Conservation (phyloP, 2,113 vertebrate species). For the Onychostruthus taczanowskii region DNA sequence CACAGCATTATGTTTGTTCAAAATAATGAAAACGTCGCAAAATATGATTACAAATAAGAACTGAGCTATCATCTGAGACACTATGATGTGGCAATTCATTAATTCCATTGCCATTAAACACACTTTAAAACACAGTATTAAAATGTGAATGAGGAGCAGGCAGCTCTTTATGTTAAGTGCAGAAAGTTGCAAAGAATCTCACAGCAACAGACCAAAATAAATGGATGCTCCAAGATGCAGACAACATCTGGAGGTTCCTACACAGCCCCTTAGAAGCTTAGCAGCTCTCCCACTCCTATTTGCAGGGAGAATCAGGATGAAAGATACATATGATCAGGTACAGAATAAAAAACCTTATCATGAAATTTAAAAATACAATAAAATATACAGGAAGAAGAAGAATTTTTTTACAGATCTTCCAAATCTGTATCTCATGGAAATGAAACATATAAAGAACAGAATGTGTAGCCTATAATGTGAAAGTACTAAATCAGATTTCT, state of each 20-base stretch:
- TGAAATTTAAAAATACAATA: not conserved
- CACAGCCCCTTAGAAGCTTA: not conserved
- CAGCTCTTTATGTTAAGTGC: not conserved
- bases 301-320: not conserved
- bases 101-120: not conserved
- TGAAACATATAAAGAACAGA: not conserved
- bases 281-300: not conserved
- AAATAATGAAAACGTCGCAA: not conserved
- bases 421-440: not conserved
- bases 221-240: not conserved
- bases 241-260: not conserved
- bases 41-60: not conserved
- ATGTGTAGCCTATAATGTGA: not conserved
- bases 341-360: not conserved
- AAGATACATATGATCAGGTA: not conserved
- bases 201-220: not conserved
- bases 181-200: not conserved
- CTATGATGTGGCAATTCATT: not conserved
- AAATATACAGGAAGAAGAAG: not conserved
- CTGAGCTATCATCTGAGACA: not conserved
- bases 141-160: not conserved
- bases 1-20: not conserved
- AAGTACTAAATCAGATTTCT: not conserved
- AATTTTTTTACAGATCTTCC: not conserved
- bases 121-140: not conserved